Evolutionary conservation across 1,140 invertebrate genomes (phyloP).

Genomic region (Anthonomus grandis): DNA sequence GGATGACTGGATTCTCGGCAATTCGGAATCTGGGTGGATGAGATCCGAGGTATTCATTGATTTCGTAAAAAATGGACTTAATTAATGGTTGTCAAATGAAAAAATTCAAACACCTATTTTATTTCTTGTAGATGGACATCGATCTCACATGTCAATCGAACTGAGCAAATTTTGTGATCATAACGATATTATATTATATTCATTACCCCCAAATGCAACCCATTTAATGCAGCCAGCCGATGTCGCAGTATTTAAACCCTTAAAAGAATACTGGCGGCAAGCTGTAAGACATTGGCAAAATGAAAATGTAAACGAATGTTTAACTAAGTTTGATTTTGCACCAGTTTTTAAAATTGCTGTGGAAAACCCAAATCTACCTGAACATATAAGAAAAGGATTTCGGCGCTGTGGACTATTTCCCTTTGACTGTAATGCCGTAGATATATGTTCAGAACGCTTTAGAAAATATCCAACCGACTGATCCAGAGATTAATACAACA

Average conservation of each 20-base stretch:
- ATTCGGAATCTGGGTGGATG: constrained; percentile 49
- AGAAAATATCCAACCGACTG: too few species aligned
- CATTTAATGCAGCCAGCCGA: constrained; percentile 26
- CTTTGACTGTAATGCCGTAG: too few species aligned
- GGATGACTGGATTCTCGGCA: constrained; percentile 42
- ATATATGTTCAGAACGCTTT: too few species aligned
- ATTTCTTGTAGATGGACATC: constrained; percentile 22
- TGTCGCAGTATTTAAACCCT: constrained; percentile 18
- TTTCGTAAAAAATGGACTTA: constrained; percentile 46
- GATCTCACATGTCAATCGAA: constrained; percentile 9
- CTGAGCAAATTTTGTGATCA: constrained; percentile 12
- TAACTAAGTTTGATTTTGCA: too few species aligned
- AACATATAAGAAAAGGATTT: too few species aligned
- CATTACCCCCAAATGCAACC: constrained; percentile 15
- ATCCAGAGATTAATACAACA: too few species aligned
- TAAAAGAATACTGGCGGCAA: constrained; percentile 18
- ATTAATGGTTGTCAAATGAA: constrained; percentile 35
- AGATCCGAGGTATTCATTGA: constrained; percentile 46
- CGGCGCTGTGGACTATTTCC: too few species aligned
- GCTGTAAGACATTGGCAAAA: too few species aligned
- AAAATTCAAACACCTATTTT: constrained; percentile 15
- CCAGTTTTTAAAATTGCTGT: too few species aligned
- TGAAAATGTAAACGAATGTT: too few species aligned
- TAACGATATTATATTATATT: constrained; percentile 8
- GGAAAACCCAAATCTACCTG: too few species aligned